Evolutionary conservation across 2,113 vertebrate genomes (phyloP).

Genomic region (Coptodon bakossiorum): DNA sequence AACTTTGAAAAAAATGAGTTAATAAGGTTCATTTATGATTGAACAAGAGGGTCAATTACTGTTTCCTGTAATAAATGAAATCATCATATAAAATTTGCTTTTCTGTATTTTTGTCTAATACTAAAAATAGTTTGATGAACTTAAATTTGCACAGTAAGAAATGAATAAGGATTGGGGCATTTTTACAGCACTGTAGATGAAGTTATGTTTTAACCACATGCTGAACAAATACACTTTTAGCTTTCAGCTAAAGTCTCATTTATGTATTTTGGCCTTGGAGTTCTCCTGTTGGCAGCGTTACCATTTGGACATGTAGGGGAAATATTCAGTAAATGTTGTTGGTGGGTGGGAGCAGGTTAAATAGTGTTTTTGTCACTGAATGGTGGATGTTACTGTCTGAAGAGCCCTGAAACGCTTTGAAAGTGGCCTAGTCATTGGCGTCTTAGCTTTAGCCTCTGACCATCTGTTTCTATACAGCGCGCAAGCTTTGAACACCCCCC

Average conservation of each 20-base stretch:
- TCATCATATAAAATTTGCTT: neutral
- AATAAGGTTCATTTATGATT: neutral
- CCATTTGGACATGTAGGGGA: neutral
- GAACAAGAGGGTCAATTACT: neutral
- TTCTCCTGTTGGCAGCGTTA: neutral
- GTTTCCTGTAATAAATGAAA: neutral
- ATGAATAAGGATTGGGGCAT: neutral
- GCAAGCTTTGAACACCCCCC: neutral
- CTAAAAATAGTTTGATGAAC: neutral
- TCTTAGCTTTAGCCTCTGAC: conserved; percentile 34
- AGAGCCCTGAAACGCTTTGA: conserved; percentile 13
- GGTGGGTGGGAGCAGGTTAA: neutral
- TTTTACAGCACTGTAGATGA: neutral
- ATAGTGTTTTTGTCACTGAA: neutral
- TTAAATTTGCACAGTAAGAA: neutral
- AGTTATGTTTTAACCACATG: neutral
- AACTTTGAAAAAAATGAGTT: neutral
- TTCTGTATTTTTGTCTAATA: neutral
- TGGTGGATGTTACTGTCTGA: neutral
- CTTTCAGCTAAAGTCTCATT: neutral
- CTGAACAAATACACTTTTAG: neutral
- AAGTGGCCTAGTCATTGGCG: conserved; percentile 16
- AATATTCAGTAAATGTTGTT: neutral
- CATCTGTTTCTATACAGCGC: conserved; percentile 46
- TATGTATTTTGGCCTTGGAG: neutral